Evolutionary conservation across 2,797 vertebrate genomes (phyloP).

Genomic region (Okamejei kenojei): DNA sequence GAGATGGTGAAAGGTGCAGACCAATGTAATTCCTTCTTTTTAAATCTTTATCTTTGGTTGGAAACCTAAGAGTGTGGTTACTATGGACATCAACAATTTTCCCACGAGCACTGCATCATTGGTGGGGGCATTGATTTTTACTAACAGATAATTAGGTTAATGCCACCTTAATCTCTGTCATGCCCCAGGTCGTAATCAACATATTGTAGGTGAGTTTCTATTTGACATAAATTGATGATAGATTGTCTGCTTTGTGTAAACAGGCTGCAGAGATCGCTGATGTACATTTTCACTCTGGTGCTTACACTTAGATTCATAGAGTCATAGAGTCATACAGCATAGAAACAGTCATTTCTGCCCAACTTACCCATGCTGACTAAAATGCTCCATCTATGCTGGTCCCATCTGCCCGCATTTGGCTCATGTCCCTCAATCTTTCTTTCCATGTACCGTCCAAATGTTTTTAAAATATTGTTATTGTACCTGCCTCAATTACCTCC

Average conservation of each 20-base stretch:
- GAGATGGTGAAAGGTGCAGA: neutral
- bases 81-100: neutral
- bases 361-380: too few species aligned
- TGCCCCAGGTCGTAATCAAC: neutral
- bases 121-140: neutral
- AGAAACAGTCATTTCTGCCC: too few species aligned
- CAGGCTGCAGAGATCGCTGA: neutral
- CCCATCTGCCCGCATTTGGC: too few species aligned
- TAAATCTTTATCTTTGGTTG: neutral
- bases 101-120: neutral
- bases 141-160: neutral
- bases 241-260: neutral
- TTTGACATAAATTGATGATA: neutral
- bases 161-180: neutral
- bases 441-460: too few species aligned
- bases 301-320: too few species aligned
- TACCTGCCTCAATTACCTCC: too few species aligned
- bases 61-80: neutral
- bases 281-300: neutral
- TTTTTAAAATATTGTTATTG: too few species aligned
- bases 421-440: too few species aligned
- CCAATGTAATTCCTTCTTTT: neutral
- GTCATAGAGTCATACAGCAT: too few species aligned
- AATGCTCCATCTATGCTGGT: too few species aligned
- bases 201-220: neutral